These are phyloP conservation scores for Ptychochromis oligacanthus DNA, from an alignment of 2,113 vertebrate species.

Conservation along the genomic window DNA sequence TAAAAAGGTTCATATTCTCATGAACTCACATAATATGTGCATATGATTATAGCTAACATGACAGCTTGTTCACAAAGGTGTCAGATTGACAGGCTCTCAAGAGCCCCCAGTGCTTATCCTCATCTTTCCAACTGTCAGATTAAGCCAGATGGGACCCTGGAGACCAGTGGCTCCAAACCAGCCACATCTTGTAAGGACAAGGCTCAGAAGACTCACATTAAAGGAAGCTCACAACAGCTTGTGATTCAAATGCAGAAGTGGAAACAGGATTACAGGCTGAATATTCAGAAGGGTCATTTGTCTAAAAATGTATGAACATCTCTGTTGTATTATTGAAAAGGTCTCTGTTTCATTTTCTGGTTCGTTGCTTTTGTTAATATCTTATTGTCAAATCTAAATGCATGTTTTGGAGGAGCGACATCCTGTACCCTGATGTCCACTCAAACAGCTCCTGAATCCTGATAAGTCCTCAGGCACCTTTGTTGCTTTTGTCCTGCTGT, in stretches of 20 bases:
- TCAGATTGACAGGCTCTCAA: conserved; percentile 11
- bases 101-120: neutral
- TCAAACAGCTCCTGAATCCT: conserved; percentile 1
- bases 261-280: neutral
- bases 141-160: neutral
- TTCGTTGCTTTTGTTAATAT: neutral
- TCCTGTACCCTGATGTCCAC: neutral
- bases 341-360: conserved; percentile 16
- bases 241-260: neutral
- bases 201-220: neutral
- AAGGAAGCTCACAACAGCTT: neutral
- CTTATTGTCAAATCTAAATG: neutral
- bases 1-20: neutral
- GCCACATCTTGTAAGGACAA: neutral
- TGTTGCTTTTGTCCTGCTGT: neutral
- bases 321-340: neutral
- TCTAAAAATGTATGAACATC: neutral
- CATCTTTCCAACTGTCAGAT: conserved; percentile 15
- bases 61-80: neutral
- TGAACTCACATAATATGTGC: neutral
- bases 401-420: neutral
- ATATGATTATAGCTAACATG: conserved; percentile 7
- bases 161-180: neutral
- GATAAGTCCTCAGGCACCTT: neutral
- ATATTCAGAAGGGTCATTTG: neutral